Evolutionary conservation across 23 tunicate genomes (phyloP), one percentile per base, ranked within the genome.

Genomic region (Styela plicata): DNA sequence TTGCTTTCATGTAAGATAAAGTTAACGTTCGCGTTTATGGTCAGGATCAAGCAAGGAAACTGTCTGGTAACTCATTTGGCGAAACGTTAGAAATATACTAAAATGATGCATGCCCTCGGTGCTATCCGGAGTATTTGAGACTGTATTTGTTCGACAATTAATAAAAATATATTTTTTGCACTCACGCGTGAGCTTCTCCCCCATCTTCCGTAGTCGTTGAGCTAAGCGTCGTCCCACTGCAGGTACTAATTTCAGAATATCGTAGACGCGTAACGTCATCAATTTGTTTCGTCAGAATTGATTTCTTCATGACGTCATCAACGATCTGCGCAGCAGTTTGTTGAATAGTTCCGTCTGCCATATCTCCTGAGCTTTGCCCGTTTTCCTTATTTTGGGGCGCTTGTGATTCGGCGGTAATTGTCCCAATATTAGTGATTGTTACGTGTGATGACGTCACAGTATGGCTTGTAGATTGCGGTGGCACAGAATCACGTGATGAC

Each of bases 361-460:
- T 71, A 22, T 28, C 29, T 18, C 29, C 77, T 36, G 57, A 44
- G 13, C 13, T 13, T 44, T 7, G 13, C 57, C 57, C 57, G 7
- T 44, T 44, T 5, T 44, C 57, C 57, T 7, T 44, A 44, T 44
- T 5, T 44, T 71, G 77, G 35, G 32, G 34, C 17, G 36, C 3
- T 13, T 34, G 36, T 13, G 36, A 18, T 17, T 10, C 17, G 10
- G 10, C 10, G 32, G 13, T 33, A 7, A 29, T 3, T 71, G 26
- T 36, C 7, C 20, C 34, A 22, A n/a, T 71, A 3, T 31, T 3
- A 22, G 3, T 33, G 24, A 3, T 27, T 31, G 29, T 34, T 31
- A 34, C 26, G 36, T 71, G 18, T 31, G 36, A 71, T 71, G 77
- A 19, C 77, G 77, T 71, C 77, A 71, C 77, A 71, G 77, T 28